phyloP scores from a whole-genome alignment of 2,113 vertebrate species.

The Ophthalmolycus amberensis region DNA sequence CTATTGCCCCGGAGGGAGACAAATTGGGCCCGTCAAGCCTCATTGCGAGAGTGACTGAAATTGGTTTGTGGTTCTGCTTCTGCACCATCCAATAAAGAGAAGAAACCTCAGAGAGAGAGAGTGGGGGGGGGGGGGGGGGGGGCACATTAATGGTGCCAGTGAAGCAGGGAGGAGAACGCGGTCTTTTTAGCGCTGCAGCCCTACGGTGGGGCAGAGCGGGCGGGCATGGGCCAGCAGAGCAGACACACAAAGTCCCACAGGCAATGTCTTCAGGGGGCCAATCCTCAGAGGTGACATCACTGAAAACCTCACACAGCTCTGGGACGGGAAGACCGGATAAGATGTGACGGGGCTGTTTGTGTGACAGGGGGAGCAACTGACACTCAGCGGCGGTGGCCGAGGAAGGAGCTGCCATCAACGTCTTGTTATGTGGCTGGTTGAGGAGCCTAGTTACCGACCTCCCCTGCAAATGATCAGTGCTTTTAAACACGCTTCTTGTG shows the following conservation, averaged over 20 bases:
- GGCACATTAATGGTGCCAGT: slow-evolving; percentile 65
- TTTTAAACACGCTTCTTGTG: slow-evolving; percentile 35
- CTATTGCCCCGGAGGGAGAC: slow-evolving; percentile 75
- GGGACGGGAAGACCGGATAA: slow-evolving; percentile 49
- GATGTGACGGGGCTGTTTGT: slow-evolving; percentile 63
- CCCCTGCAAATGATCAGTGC: slow-evolving; percentile 18
- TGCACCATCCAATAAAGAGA: slow-evolving; percentile 77
- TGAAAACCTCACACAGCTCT: slow-evolving; percentile 43
- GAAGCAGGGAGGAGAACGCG: slow-evolving; percentile 35
- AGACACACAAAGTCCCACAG: slow-evolving; percentile 60
- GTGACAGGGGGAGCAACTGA: slow-evolving; percentile 52
- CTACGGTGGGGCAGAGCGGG: slow-evolving; percentile 28
- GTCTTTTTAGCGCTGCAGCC: slow-evolving; percentile 44
- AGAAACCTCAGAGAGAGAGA: slow-evolving; percentile 62
- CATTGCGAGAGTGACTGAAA: slow-evolving; percentile 79
- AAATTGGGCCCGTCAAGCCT: slow-evolving; percentile 79
- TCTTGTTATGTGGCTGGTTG: slow-evolving; percentile 50
- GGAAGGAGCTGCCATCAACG: slow-evolving; percentile 47
- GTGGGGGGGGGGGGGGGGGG: slow-evolving; percentile 5
- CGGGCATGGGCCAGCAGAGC: slow-evolving; percentile 31
- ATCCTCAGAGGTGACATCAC: slow-evolving; percentile 60
- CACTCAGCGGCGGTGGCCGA: slow-evolving; percentile 36
- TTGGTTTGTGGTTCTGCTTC: slow-evolving; percentile 79
- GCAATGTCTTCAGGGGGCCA: slow-evolving; percentile 57
- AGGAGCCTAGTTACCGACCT: slow-evolving; percentile 36